Base-by-base conservation (phyloP, 2,797 vertebrate species). In the Fistularia commersonii region DNA sequence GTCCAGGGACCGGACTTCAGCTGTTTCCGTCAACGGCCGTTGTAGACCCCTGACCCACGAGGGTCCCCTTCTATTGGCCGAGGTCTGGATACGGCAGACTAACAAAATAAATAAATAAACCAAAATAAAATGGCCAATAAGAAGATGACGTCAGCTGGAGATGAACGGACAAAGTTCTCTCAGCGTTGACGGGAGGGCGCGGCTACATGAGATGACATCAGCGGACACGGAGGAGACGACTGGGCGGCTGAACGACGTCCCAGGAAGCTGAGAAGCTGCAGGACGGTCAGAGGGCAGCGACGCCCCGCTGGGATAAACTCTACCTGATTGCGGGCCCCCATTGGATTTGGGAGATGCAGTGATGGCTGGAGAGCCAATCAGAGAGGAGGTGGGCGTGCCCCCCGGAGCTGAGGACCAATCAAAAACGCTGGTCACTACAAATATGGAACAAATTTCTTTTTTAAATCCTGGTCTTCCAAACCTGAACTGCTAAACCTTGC, bases 341-440 rank as follows among this genome's bases (percentile, higher is more conserved):
- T 85, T 80, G 68, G 55, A 58, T 74, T 63, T 76, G 48, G 54
- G 53, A 11, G 63, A 66, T 9, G 37, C 48, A 51, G 71, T 61
- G 56, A 79, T 64, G 60, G 72, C 75, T 49, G 82, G 79, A 51
- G 72, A 87, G 66, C 78, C 79, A 77, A 69, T 74, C 64, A 81
- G 46, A 72, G 81, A 79, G 11, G 71, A 74, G 6, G 52, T 46
- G 33, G 79, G 66, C 1, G 66, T 69, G 56, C 49, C 49, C 65
- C 66, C 67, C 1, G 76, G 55, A 52, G 78, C 85, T 86, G 74
- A 75, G 66, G 64, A 83, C 69, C 81, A 84, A 84, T 79, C 51
- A 82, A 33, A 75, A 75, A 23, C 46, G 68, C 12, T 46, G 42
- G 48, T 82, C 68, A 80, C 46, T 39, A 47, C 9, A 6, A 8